Evolutionary conservation across 2,797 vertebrate species (phyloP).

Genomic region (Cygnus olor): DNA sequence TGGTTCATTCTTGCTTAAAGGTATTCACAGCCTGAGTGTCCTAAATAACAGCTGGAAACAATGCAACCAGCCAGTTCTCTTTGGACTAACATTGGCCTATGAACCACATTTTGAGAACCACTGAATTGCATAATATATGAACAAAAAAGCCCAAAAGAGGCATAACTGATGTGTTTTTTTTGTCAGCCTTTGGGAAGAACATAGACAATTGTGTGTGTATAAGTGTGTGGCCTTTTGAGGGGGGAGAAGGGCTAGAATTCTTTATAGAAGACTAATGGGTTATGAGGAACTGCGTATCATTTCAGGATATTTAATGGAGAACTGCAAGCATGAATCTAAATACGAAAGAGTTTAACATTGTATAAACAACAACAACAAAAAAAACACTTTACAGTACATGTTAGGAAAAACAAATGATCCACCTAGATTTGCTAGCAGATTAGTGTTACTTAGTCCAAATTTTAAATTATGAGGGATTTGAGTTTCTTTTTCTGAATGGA

Average conservation of each 20-base stretch:
- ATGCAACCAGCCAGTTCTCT: slow-evolving; percentile 65
- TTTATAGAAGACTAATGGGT: neutral
- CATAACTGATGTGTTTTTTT: slow-evolving; percentile 53
- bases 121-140: slow-evolving; percentile 69
- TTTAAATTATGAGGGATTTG: neutral
- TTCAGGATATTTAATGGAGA: neutral
- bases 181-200: slow-evolving; percentile 35
- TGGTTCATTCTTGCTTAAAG: slow-evolving; percentile 67
- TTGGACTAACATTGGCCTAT: slow-evolving; percentile 59
- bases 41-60: slow-evolving; percentile 74
- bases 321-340: neutral
- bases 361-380: neutral
- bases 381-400: neutral
- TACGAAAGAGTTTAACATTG: neutral
- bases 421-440: neutral
- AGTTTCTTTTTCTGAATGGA: neutral
- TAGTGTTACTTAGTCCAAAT: neutral
- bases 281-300: slow-evolving; percentile 17
- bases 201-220: slow-evolving; percentile 1
- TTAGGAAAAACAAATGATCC: neutral
- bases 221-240: slow-evolving; percentile 34
- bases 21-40: slow-evolving; percentile 71
- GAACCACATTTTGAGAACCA: slow-evolving; percentile 63
- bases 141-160: slow-evolving; percentile 61
- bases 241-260: neutral